Conservation (phyloP, 2,113 vertebrate genomes). For the Lophura nycthemera region DNA sequence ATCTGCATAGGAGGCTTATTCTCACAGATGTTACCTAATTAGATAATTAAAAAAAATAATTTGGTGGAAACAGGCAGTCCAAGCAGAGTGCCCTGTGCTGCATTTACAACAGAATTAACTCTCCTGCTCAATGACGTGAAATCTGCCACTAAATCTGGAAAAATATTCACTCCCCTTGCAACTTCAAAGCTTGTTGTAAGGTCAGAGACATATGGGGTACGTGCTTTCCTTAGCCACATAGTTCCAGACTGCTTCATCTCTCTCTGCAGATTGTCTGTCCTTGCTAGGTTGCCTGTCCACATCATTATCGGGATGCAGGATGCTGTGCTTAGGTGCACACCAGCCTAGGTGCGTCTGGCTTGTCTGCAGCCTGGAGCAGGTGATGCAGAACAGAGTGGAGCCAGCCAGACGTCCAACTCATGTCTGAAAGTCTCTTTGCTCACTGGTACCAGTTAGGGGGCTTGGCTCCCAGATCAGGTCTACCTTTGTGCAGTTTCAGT, state of each 20-base stretch:
- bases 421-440: not conserved
- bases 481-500: not conserved
- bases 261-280: not conserved
- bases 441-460: not conserved
- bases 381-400: not conserved
- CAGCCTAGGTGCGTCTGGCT: no score
- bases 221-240: not conserved
- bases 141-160: not conserved
- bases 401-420: not conserved
- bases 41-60: no score
- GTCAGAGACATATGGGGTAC: not conserved
- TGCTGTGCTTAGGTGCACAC: not conserved
- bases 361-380: accelerated
- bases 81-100: no score
- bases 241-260: not conserved
- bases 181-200: not conserved
- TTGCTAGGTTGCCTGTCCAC: no score
- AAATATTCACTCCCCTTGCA: not conserved
- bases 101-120: not conserved
- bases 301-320: not conserved
- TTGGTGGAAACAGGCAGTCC: no score
- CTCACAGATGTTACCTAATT: no score
- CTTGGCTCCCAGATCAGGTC: not conserved
- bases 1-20: no score
- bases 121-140: not conserved